Conservation (phyloP, 2,888 invertebrate genomes). For the Epinotia nisella region DNA sequence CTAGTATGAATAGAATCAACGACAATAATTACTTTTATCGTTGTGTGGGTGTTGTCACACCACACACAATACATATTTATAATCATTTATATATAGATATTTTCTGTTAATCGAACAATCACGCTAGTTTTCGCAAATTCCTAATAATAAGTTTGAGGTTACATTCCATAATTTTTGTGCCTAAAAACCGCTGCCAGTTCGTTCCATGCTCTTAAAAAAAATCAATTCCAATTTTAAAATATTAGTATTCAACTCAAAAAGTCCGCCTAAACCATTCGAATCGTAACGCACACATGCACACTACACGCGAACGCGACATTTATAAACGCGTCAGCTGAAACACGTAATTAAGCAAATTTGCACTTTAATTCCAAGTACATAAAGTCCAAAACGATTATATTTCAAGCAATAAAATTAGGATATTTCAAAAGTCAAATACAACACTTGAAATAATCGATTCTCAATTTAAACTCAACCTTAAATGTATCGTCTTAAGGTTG, state of each 20-base stretch:
- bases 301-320: constrained; percentile 65
- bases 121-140: background rate
- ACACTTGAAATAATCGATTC: constrained; percentile 63
- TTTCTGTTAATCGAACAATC: background rate
- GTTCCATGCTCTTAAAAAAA: constrained; percentile 73
- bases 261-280: constrained; percentile 50
- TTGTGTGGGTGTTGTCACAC: no score
- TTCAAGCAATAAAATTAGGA: constrained; percentile 72
- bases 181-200: constrained; percentile 49
- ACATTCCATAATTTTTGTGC: background rate
- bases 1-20: no score
- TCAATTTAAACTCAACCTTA: constrained; percentile 23
- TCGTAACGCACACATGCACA: constrained; percentile 48
- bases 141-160: no score
- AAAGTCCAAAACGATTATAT: constrained; percentile 56
- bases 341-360: constrained; percentile 54
- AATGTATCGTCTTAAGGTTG: constrained; percentile 49
- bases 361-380: constrained; percentile 50
- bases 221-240: constrained; percentile 62
- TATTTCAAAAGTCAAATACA: constrained; percentile 79
- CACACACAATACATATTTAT: no score
- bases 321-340: constrained; percentile 82
- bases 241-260: constrained; percentile 37
- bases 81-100: no score
- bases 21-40: no score